Evolutionary conservation across 2,797 vertebrate species (phyloP), one percentile per base, ranked within the genome.

Genomic region (Gymnothorax reevesii): DNA sequence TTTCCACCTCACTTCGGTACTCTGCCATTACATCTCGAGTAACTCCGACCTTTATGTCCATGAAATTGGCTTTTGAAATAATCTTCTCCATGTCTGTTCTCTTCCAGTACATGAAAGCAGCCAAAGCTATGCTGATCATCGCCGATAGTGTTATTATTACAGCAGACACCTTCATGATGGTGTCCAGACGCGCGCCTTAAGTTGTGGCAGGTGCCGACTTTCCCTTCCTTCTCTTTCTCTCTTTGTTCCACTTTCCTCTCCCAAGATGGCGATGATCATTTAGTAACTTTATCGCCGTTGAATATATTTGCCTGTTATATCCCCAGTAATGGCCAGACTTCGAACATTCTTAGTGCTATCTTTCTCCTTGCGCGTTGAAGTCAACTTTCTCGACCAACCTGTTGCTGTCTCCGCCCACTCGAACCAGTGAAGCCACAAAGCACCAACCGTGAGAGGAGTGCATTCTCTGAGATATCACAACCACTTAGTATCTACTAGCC

Each of bases 1-100:
- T 0, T 22, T 0, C 0, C 0, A 64, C 2, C 8, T 93, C 92
- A 0, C 0, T 60, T 20, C 73, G 1, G 9, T 90, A 92, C 57
- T 95, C 95, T 3, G 0, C 2, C 86, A 96, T 83, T n/a, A 96
- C 87, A 1, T 95, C 94, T 4, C 0, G 0, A 7, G 90, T 90
- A 79, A 95, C 93, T 22, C 89, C 89, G 57, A 94, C 64, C 83
- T 94, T 96, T 66, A 94, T 90, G 0, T 71, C 80, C 82, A 91
- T 57, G 64, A 95, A 94, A 54, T 4, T 79, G 15, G 0, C 4
- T 4, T 4, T 82, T 69, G 88, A 94, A 0, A 15, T 20, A 0
- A 90, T 54, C 0, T 27, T 49, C 0, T 77, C 20, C 0, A 79
- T 3, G 10, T 92, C 87, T 6, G 4, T 89, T 12, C 62, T 84